phyloP scores from a whole-genome alignment of 2,797 vertebrate species.

The Molossus molossus region DNA sequence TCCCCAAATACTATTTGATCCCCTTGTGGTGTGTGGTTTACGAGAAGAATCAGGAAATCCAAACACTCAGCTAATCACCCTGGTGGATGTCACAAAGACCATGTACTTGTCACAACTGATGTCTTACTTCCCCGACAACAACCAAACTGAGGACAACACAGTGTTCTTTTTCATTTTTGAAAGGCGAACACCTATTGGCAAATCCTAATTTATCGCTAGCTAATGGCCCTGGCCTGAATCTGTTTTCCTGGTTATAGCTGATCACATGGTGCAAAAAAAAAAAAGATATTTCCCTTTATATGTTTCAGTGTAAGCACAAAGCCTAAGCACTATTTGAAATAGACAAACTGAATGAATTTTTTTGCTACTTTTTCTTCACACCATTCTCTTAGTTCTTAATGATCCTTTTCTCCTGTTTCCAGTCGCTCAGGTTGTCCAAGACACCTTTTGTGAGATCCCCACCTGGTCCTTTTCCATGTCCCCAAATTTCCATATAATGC shows the following conservation, averaged over 20 bases:
- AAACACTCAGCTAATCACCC: slow-evolving; percentile 65
- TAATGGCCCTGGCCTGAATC: not conserved
- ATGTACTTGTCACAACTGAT: slow-evolving; percentile 69
- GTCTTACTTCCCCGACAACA: slow-evolving; percentile 7
- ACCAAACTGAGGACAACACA: not conserved
- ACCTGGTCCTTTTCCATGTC: not conserved
- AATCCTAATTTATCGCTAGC: slow-evolving; percentile 9
- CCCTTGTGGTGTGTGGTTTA: not conserved
- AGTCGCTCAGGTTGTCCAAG: not conserved
- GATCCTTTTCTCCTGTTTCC: not conserved
- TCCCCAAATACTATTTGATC: not conserved
- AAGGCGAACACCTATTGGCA: slow-evolving; percentile 28
- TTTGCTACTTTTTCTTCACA: not conserved
- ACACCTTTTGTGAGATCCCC: not conserved
- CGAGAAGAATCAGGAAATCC: not conserved
- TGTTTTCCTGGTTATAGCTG: not conserved
- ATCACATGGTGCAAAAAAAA: not conserved
- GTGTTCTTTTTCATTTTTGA: slow-evolving; percentile 46
- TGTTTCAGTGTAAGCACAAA: not conserved
- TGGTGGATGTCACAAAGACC: slow-evolving; percentile 63
- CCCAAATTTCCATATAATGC: not conserved
- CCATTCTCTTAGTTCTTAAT: not conserved
- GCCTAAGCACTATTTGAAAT: not conserved
- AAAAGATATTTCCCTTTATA: not conserved
- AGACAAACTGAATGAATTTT: not conserved